Percentiles rank a stretch among this genome's conserved stretches.
These are phyloP conservation scores for Stegana nigrithorax DNA, from an alignment of 2,888 invertebrate species.

Conservation along the genomic window DNA sequence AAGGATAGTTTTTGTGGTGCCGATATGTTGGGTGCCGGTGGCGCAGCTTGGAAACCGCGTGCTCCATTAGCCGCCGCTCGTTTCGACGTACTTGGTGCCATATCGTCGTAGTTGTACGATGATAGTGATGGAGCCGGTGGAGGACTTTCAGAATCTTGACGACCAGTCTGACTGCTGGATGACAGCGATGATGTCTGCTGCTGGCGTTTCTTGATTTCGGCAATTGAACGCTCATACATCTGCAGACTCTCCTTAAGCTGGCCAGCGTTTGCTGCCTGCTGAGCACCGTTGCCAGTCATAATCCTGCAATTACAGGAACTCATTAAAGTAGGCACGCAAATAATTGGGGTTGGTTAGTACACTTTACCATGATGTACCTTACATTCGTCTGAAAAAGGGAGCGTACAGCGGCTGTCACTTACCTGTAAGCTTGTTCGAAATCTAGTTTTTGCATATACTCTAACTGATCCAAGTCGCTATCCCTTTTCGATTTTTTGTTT, in stretches of 20 bases:
- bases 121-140: constrained; percentile 51
- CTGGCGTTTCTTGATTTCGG: constrained; percentile 42
- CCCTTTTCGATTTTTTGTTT: constrained; percentile 69
- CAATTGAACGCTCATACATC: constrained; percentile 64
- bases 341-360: no score
- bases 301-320: constrained; percentile 32
- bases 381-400: no score
- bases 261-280: constrained; percentile 32
- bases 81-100: constrained; percentile 48
- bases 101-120: constrained; percentile 18
- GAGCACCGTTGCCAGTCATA: constrained; percentile 30
- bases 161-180: no score
- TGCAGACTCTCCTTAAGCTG: constrained; percentile 54
- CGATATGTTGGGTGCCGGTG: constrained; percentile 33
- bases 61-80: constrained; percentile 33
- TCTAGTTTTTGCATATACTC: constrained; percentile 74
- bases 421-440: constrained; percentile 77
- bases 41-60: neutral
- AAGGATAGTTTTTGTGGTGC: constrained; percentile 56
- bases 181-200: constrained; percentile 2
- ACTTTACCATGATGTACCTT: neutral
- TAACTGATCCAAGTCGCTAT: constrained; percentile 68
- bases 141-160: neutral
- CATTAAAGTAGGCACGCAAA: no score
- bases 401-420: no score